These are phyloP conservation scores for Lasioglossum malachurum DNA, from an alignment of 2,888 invertebrate genomes.

Conservation along the genomic window DNA sequence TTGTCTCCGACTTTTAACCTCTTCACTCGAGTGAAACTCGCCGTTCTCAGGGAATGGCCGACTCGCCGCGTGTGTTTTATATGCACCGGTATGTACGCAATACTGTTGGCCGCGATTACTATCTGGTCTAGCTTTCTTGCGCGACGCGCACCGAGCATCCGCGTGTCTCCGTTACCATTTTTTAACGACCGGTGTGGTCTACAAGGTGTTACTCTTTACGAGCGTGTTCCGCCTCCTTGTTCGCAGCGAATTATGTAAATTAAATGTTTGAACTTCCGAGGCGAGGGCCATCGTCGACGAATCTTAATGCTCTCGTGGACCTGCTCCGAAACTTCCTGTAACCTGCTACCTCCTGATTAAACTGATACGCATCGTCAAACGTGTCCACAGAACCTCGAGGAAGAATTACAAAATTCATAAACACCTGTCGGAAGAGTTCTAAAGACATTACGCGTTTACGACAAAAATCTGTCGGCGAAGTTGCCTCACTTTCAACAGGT, in stretches of 20 bases:
- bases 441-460: background rate
- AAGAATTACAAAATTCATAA: background rate
- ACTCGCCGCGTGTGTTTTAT: conserved; percentile 8
- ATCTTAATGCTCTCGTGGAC: background rate
- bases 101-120: conserved; percentile 31
- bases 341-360: background rate
- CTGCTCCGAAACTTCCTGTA: background rate
- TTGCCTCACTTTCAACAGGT: background rate
- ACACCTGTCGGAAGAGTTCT: background rate
- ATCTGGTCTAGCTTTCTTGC: conserved; percentile 31
- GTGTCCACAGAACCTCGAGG: background rate
- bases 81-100: conserved; percentile 25
- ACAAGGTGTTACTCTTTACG: background rate
- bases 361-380: background rate
- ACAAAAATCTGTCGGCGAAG: background rate
- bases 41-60: conserved; percentile 36
- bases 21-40: conserved; percentile 50
- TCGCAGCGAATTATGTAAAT: background rate
- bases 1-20: conserved; percentile 53
- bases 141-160: conserved; percentile 14
- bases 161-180: conserved; percentile 9
- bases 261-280: conserved; percentile 11
- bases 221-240: background rate
- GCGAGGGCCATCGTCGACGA: conserved; percentile 5
- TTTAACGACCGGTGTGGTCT: background rate